phyloP scores from a whole-genome alignment of 2,113 vertebrate genomes.

The Eurystomus gularis region DNA sequence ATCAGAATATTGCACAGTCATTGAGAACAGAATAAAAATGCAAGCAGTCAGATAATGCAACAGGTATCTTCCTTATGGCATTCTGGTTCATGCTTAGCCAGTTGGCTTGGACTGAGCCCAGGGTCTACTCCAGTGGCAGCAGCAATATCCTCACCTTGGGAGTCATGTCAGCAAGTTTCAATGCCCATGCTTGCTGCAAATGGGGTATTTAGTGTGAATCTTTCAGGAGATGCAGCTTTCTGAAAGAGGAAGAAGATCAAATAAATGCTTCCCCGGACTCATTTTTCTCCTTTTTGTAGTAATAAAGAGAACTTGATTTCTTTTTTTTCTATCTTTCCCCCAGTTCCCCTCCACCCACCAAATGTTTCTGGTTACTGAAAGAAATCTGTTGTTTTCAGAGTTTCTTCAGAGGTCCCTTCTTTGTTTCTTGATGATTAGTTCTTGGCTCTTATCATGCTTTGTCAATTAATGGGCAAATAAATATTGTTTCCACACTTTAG shows the following conservation, averaged over 20 bases:
- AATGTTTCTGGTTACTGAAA: neutral
- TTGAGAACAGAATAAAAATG: neutral
- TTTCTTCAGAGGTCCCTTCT: constrained; percentile 1
- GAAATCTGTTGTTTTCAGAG: neutral
- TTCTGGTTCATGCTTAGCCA: neutral
- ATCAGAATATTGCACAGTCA: neutral
- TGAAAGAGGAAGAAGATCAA: neutral
- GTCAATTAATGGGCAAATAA: neutral
- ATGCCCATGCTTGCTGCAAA: neutral
- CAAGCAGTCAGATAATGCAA: neutral
- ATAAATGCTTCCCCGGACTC: neutral
- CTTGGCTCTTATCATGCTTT: neutral
- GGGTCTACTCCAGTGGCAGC: neutral
- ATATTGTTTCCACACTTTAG: neutral
- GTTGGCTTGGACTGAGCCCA: neutral
- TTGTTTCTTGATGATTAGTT: constrained; percentile 9
- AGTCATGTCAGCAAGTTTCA: neutral
- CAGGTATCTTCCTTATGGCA: neutral
- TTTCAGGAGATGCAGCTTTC: neutral
- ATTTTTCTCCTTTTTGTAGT: neutral
- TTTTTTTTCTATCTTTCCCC: neutral
- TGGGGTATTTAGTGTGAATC: neutral
- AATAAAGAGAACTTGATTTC: neutral
- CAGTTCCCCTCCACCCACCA: neutral
- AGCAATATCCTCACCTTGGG: neutral